Evolutionary conservation across 2,888 invertebrate genomes (phyloP).

Genomic region (Thecophora atra): DNA sequence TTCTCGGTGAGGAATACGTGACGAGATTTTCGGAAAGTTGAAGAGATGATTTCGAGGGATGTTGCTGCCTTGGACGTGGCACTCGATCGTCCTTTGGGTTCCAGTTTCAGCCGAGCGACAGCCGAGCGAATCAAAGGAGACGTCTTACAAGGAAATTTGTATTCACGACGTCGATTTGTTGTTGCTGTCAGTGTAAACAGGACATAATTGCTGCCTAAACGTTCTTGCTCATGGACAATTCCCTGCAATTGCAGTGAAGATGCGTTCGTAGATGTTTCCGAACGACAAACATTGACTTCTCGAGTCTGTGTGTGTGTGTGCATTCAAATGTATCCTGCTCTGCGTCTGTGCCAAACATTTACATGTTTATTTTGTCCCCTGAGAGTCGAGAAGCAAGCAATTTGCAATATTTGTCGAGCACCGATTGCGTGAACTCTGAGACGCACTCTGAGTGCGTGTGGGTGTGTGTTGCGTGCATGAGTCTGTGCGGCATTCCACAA

Average conservation of each 20-base stretch:
- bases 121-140: background rate
- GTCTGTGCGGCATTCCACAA: background rate
- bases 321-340: background rate
- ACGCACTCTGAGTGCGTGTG: background rate
- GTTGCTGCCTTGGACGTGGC: no score
- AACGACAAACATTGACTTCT: background rate
- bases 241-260: background rate
- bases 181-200: constrained; percentile 2
- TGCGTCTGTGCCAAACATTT: background rate
- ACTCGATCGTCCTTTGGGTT: background rate
- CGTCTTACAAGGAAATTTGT: background rate
- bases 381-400: constrained; percentile 13
- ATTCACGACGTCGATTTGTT: background rate
- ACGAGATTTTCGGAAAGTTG: background rate
- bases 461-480: background rate
- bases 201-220: constrained; percentile 22
- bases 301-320: background rate
- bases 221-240: background rate
- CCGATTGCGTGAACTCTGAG: background rate
- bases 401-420: constrained; percentile 18
- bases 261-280: constrained; percentile 16
- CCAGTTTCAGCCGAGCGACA: background rate
- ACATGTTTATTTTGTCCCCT: background rate
- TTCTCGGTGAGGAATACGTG: background rate
- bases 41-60: no score